phyloP scores from a whole-genome alignment of 2,888 invertebrate genomes.

The Ichneumon xanthorius region DNA sequence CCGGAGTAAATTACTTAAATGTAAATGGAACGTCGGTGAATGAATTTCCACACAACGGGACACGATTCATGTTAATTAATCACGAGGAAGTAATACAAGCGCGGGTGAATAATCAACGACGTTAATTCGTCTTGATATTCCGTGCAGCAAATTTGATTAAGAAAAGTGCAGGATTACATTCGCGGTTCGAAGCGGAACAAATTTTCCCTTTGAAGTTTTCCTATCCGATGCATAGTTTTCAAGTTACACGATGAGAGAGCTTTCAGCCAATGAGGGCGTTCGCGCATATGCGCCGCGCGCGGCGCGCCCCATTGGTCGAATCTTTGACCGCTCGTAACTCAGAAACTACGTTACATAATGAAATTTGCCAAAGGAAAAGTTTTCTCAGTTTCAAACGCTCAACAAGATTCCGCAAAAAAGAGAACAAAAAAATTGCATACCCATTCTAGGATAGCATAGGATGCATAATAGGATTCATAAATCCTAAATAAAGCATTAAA shows the following conservation, averaged over 20 bases:
- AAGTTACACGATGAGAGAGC: neutral
- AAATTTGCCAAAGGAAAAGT: neutral
- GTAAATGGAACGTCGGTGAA: neutral
- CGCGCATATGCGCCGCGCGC: neutral
- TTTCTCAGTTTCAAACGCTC: neutral
- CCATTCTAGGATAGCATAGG: too few relatives aligned
- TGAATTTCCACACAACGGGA: neutral
- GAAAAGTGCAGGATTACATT: neutral
- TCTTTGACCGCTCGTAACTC: neutral
- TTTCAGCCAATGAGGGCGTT: neutral
- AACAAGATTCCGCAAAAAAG: too few relatives aligned
- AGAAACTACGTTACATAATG: neutral
- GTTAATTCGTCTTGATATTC: constrained; percentile 63
- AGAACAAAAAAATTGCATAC: neutral
- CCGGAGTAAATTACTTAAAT: neutral
- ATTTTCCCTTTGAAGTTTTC: neutral
- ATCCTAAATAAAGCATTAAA: neutral
- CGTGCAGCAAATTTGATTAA: neutral
- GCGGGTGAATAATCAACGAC: constrained; percentile 61
- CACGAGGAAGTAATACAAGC: constrained; percentile 41
- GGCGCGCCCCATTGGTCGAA: neutral
- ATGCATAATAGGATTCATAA: too few relatives aligned
- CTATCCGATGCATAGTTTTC: neutral
- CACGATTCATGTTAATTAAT: constrained; percentile 57
- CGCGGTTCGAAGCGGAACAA: neutral